Conservation (phyloP, 2,797 vertebrate genomes). For the Pipistrellus pipistrellus region DNA sequence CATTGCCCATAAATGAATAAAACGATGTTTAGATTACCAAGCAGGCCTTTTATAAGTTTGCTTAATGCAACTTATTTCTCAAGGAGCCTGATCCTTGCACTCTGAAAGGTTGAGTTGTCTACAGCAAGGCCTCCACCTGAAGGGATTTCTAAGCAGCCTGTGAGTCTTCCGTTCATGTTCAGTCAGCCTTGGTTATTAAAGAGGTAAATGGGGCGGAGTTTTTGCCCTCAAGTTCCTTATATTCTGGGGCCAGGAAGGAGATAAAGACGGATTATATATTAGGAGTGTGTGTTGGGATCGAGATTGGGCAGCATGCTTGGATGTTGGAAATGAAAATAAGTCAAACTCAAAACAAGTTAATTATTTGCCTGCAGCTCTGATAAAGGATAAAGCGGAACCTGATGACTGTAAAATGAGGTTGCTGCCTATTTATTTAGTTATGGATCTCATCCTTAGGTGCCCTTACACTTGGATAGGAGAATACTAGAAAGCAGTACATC, state of each 20-base stretch:
- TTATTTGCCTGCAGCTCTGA: constrained; percentile 17
- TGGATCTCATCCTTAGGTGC: constrained; percentile 17
- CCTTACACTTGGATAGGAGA: neutral
- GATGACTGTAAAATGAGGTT: neutral
- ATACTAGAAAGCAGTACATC: neutral
- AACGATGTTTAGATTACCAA: neutral
- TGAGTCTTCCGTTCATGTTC: neutral
- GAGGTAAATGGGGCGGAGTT: neutral
- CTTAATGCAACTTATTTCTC: neutral
- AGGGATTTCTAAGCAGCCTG: constrained; percentile 3
- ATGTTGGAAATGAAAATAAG: neutral
- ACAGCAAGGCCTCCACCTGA: neutral
- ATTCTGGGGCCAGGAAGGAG: neutral
- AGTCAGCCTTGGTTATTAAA: neutral
- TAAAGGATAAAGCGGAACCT: neutral
- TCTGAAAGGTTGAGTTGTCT: neutral
- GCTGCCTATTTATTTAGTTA: neutral
- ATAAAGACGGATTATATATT: neutral
- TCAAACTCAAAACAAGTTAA: neutral
- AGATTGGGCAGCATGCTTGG: neutral
- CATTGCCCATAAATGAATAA: neutral
- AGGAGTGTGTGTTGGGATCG: neutral
- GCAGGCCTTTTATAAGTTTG: neutral
- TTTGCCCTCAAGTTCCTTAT: neutral
- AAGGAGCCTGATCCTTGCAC: neutral